Percentiles rank a stretch among this genome's conserved stretches.
These are phyloP conservation scores for Lutraria rhynchaena DNA, from an alignment of 1,140 invertebrate species.

Conservation along the genomic window DNA sequence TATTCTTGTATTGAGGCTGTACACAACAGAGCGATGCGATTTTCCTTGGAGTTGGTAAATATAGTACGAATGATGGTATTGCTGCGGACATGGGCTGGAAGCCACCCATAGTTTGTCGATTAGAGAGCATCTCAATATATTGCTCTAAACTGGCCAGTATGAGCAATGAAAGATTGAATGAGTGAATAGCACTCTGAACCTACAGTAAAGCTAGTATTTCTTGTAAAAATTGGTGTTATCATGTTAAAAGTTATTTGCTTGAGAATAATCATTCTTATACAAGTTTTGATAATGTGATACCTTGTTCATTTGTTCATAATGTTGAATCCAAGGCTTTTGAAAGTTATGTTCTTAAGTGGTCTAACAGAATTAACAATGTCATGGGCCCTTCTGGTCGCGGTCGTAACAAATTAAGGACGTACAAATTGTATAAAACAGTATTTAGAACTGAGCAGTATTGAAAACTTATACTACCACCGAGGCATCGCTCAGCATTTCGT, in stretches of 20 bases:
- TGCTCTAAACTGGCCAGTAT: not conserved
- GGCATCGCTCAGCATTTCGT: not conserved
- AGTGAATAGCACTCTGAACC: too few relatives aligned
- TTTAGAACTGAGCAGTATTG: not conserved
- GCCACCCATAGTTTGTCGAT: not conserved
- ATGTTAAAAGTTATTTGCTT: not conserved
- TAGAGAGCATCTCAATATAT: not conserved
- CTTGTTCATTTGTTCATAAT: too few relatives aligned
- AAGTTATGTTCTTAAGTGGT: not conserved
- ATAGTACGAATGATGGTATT: not conserved
- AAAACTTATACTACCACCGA: conserved; percentile 4
- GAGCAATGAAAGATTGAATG: not conserved
- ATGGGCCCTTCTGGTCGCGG: not conserved
- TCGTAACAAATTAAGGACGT: too few relatives aligned
- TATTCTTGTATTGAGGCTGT: conserved; percentile 7
- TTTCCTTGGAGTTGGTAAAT: conserved; percentile 26
- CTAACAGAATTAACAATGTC: not conserved
- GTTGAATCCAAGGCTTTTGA: too few relatives aligned
- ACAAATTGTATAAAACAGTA: too few relatives aligned
- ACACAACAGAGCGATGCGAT: conserved; percentile 38
- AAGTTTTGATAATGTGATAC: not conserved
- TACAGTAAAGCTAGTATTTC: too few relatives aligned
- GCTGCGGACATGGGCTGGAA: not conserved
- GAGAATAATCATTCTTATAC: not conserved
- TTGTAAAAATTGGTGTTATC: too few relatives aligned